A percentile compares a stretch with the other conserved stretches of the same genome.
These are phyloP conservation scores for Zaprionus nigranus DNA, from an alignment of 1,140 invertebrate species.

Conservation along the genomic window DNA sequence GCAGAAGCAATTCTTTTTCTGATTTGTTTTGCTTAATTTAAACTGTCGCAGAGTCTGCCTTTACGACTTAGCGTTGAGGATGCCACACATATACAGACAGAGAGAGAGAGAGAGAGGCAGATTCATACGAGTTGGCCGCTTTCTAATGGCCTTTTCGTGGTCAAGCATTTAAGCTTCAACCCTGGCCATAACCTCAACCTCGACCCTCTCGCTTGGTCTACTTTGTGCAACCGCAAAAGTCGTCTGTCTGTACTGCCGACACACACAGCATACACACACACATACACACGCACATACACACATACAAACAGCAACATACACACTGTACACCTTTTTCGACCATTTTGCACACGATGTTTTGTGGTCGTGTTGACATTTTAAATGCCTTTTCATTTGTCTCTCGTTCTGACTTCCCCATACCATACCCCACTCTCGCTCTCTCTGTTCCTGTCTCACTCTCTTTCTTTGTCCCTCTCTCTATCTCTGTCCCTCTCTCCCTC, in stretches of 20 bases:
- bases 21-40: constrained; percentile 69
- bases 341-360: constrained; percentile 80
- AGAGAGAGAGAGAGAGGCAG: not conserved
- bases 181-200: constrained; percentile 52
- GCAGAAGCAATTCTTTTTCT: constrained; percentile 33
- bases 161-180: constrained; percentile 78
- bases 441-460: no score
- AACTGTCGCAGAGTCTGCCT: constrained; percentile 62
- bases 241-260: constrained; percentile 50
- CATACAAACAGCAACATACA: constrained; percentile 8
- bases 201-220: constrained; percentile 60
- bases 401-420: not conserved
- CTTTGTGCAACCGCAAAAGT: constrained; percentile 79
- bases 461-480: not conserved
- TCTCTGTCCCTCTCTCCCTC: not conserved
- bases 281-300: constrained; percentile 8
- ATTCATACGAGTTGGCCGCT: constrained; percentile 53
- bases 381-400: constrained; percentile 78
- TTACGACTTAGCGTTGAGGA: constrained; percentile 40
- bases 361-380: constrained; percentile 81
- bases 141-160: constrained; percentile 81
- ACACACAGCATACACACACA: constrained; percentile 12
- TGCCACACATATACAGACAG: not conserved
- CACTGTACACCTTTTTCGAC: constrained; percentile 70
- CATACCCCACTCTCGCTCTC: not conserved